Evolutionary conservation across 2,888 invertebrate genomes (phyloP), one percentile per base, ranked within the genome.

Genomic region (Ligdia adustata): DNA sequence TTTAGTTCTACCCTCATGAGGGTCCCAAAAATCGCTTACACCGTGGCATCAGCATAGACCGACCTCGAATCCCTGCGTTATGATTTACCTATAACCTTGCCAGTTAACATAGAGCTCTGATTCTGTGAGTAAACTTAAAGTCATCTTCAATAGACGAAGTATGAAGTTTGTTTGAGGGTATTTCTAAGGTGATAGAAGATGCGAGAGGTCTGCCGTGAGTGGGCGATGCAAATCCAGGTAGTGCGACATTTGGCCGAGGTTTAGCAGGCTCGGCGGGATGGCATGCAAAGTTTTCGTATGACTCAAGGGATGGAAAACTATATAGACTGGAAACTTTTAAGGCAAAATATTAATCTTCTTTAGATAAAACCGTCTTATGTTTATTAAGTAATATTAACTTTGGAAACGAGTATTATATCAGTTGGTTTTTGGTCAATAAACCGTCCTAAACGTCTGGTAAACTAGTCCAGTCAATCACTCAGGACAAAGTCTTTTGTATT

Each of bases 241-340:
- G 62, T 57, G 69, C 64, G 77, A 76, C 77, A 75, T 80, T 80
- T 79, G 77, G 75, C 71, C 60, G 68, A 72, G 75, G 71, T 71
- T 75, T 69, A 69, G 68, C 64, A 64, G 51, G 53, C 39, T 52
- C 44, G 48, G 18, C 38, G 38, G 55, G 52, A 52, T 50, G 47
- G 49, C 40, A 50, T 55, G 55, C 53, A 38, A 49, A 53, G 47
- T 47, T 52, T 31, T 29, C 7, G 34, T 44, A 37, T 43, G 56
- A 57, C 44, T 1, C 24, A 39, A 55, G 39, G 24, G 6, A 54
- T 32, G 14, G 28, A 27, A 46, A 28, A n/a, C n/a, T n/a, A n/a
- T n/a, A n/a, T n/a, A n/a, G n/a, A n/a, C n/a, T n/a, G n/a, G n/a
- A n/a, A n/a, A n/a, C n/a, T n/a, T n/a, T n/a, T n/a, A n/a, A n/a